Evolutionary conservation across 1,140 invertebrate species (phyloP).

Genomic region (Pseudomyrmex cubaensis): DNA sequence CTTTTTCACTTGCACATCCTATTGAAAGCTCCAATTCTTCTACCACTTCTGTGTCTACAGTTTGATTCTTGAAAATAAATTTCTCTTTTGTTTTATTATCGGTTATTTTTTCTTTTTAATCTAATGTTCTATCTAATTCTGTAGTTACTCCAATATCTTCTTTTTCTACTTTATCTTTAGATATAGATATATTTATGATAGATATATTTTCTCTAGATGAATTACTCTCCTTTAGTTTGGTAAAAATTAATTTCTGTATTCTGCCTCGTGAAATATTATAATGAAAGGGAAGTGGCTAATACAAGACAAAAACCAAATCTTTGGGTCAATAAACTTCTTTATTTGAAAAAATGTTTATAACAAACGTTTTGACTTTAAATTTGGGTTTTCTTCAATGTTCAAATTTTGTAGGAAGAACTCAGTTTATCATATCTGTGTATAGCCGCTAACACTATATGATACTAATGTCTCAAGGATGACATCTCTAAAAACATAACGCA

Average conservation of each 20-base stretch:
- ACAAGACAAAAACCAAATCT: too few species aligned
- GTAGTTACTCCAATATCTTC: background rate
- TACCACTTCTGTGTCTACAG: slow-evolving; percentile 75
- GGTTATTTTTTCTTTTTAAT: background rate
- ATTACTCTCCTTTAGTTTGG: slow-evolving; percentile 34
- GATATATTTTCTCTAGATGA: background rate
- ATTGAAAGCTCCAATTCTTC: slow-evolving; percentile 82
- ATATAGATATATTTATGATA: background rate
- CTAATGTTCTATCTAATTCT: slow-evolving; percentile 14
- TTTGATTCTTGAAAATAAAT: slow-evolving; percentile 16
- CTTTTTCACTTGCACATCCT: slow-evolving; percentile 82
- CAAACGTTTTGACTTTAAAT: too few species aligned
- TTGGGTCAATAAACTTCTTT: too few species aligned
- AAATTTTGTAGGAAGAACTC: too few species aligned
- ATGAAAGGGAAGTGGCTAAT: too few species aligned
- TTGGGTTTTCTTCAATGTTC: too few species aligned
- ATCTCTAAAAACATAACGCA: too few species aligned
- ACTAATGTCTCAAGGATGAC: too few species aligned
- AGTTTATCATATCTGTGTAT: too few species aligned
- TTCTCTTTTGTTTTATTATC: slow-evolving; percentile 40
- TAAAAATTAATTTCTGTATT: background rate
- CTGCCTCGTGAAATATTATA: too few species aligned
- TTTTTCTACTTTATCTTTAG: background rate
- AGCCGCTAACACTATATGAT: too few species aligned
- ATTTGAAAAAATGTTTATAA: too few species aligned